Conservation (phyloP, 2,113 vertebrate genomes). For the Lampris megalopsis region DNA sequence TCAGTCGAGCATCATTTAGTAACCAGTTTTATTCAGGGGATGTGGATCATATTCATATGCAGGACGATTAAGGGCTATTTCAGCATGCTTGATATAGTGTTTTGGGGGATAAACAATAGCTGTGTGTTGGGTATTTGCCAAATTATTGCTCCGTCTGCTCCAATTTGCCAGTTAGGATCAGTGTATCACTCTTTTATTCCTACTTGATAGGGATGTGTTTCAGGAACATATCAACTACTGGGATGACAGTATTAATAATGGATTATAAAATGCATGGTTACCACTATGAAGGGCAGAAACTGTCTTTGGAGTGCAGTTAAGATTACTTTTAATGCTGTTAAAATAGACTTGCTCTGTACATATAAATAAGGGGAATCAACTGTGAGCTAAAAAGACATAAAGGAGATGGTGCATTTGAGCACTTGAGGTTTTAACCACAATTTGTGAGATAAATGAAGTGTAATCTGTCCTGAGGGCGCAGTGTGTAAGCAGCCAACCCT, state of each 20-base stretch:
- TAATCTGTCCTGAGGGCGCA: neutral
- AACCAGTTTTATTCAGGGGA: too few relatives aligned
- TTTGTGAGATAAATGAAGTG: neutral
- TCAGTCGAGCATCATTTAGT: too few relatives aligned
- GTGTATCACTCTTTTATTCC: neutral
- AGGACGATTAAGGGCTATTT: too few relatives aligned
- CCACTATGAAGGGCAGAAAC: constrained; percentile 1
- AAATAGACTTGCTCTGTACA: neutral
- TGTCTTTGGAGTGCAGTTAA: constrained; percentile 15
- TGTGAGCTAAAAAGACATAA: neutral
- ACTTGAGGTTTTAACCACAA: constrained; percentile 10
- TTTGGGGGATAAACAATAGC: neutral
- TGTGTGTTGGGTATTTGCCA: neutral
- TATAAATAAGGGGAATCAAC: neutral
- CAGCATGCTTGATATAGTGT: neutral
- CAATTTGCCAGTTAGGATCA: neutral
- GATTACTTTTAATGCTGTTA: neutral
- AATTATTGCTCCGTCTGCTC: neutral
- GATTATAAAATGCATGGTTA: neutral
- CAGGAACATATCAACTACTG: too few relatives aligned
- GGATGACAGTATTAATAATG: too few relatives aligned
- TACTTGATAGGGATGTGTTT: neutral
- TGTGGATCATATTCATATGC: too few relatives aligned
- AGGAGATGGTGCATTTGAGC: neutral
- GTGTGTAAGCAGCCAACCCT: neutral